phyloP scores from a whole-genome alignment of 2,113 vertebrate species.

The Sylvilagus bachmani region DNA sequence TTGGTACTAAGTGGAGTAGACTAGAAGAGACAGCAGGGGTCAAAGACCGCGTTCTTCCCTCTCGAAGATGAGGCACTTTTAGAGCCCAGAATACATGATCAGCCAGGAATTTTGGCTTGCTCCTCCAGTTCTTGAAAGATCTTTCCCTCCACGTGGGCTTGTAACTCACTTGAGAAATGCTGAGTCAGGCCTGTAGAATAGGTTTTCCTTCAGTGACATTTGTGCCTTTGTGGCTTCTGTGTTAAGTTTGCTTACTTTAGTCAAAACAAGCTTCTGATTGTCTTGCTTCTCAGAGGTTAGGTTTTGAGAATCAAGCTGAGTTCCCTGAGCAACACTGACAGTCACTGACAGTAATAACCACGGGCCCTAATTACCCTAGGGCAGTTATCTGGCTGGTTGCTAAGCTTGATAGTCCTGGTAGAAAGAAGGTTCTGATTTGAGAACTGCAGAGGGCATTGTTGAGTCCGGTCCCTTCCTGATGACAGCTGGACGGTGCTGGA shows the following conservation, averaged over 20 bases:
- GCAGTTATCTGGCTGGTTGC: slow-evolving; percentile 76
- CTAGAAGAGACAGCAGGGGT: background rate
- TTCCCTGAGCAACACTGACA: slow-evolving; percentile 58
- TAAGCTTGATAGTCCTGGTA: slow-evolving; percentile 63
- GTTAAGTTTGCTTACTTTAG: slow-evolving; percentile 51
- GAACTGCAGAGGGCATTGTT: slow-evolving; percentile 55
- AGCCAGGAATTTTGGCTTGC: background rate
- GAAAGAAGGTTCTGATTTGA: slow-evolving; percentile 79
- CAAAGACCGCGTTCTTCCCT: background rate
- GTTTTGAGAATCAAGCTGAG: slow-evolving; percentile 59
- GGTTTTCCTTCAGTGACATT: slow-evolving; percentile 9
- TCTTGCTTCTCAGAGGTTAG: slow-evolving; percentile 32
- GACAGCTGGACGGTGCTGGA: slow-evolving; percentile 44
- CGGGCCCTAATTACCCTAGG: slow-evolving; percentile 70
- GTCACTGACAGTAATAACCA: slow-evolving; percentile 77
- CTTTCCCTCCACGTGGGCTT: background rate
- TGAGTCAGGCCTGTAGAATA: background rate
- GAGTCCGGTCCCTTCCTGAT: slow-evolving; percentile 57
- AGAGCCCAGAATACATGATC: background rate
- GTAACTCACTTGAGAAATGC: slow-evolving; percentile 17
- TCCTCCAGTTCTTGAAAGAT: background rate
- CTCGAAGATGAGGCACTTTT: background rate
- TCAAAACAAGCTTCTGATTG: slow-evolving; percentile 63
- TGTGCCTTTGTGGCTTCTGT: slow-evolving; percentile 48
- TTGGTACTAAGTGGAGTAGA: background rate